Evolutionary conservation across 2,888 invertebrate species (phyloP).

Genomic region (Gymnocheta viridis): DNA sequence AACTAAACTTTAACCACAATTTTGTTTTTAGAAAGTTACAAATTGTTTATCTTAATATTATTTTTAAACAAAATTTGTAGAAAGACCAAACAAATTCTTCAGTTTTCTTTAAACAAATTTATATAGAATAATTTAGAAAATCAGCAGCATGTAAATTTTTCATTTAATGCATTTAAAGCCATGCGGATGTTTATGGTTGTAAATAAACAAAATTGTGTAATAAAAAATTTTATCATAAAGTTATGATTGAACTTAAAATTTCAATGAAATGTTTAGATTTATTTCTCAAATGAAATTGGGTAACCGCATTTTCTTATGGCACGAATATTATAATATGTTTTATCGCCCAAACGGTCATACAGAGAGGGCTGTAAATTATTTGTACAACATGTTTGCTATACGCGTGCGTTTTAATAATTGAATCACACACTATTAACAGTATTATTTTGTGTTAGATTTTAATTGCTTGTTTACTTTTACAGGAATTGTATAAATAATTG

Average conservation of each 20-base stretch:
- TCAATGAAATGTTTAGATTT: conserved; percentile 39
- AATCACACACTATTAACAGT: conserved; percentile 32
- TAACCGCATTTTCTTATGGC: conserved; percentile 9
- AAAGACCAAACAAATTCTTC: conserved; percentile 8
- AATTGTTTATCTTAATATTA: conserved; percentile 36
- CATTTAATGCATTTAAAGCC: conserved; percentile 18
- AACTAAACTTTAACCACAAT: conserved; percentile 52
- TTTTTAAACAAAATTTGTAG: neutral
- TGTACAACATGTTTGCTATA: neutral
- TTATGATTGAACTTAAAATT: conserved; percentile 55
- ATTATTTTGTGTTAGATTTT: neutral
- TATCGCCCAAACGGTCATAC: neutral
- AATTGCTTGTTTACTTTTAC: conserved; percentile 39
- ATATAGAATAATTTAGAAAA: too few relatives aligned
- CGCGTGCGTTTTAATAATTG: conserved; percentile 22
- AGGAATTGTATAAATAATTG: neutral
- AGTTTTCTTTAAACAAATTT: neutral
- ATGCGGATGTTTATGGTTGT: conserved; percentile 56
- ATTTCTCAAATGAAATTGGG: conserved; percentile 36
- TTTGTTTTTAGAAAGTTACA: conserved; percentile 17
- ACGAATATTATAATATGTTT: neutral
- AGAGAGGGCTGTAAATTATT: neutral
- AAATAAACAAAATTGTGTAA: conserved; percentile 40
- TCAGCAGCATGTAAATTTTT: conserved; percentile 43
- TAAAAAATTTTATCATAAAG: conserved; percentile 37